A percentile compares a stretch with the other conserved stretches of the same genome.
phyloP scores from a whole-genome alignment of 35 echinoderm and acorn worm species.

The Heliocidaris tuberculata region DNA sequence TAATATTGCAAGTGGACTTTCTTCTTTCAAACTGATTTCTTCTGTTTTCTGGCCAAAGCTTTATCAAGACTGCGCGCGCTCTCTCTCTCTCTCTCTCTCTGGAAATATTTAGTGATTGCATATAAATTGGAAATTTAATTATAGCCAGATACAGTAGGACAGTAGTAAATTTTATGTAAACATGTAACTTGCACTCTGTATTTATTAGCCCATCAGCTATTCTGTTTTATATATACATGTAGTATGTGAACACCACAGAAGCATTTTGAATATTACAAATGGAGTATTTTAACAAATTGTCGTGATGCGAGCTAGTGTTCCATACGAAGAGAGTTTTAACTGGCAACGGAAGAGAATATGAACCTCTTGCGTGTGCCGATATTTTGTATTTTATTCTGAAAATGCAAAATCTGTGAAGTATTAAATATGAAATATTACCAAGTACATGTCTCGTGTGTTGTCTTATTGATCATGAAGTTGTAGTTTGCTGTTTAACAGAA shows the following conservation, averaged over 20 bases:
- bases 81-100: neutral
- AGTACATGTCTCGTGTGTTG: neutral
- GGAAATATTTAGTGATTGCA: neutral
- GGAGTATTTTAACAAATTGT: slow-evolving; percentile 15
- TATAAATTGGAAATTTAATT: neutral
- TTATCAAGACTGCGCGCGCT: neutral
- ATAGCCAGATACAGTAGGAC: neutral
- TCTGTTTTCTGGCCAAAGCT: neutral
- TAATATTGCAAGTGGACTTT: neutral
- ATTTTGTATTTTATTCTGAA: slow-evolving; percentile 47
- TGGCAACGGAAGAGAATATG: neutral
- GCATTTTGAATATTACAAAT: neutral
- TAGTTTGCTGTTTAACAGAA: too few species aligned
- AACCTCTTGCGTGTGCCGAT: slow-evolving; percentile 7
- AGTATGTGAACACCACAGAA: slow-evolving; percentile 10
- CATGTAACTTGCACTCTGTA: slow-evolving; percentile 8
- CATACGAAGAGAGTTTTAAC: slow-evolving; percentile 11
- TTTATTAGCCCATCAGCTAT: neutral
- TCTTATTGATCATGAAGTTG: neutral
- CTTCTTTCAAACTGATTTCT: neutral
- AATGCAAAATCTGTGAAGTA: slow-evolving; percentile 44
- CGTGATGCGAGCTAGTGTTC: neutral
- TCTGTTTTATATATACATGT: neutral
- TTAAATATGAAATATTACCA: slow-evolving; percentile 45
- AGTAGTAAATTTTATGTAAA: slow-evolving; percentile 18